Base-by-base conservation (phyloP, 1,140 invertebrate genomes). In the Sitobion miscanthi region DNA sequence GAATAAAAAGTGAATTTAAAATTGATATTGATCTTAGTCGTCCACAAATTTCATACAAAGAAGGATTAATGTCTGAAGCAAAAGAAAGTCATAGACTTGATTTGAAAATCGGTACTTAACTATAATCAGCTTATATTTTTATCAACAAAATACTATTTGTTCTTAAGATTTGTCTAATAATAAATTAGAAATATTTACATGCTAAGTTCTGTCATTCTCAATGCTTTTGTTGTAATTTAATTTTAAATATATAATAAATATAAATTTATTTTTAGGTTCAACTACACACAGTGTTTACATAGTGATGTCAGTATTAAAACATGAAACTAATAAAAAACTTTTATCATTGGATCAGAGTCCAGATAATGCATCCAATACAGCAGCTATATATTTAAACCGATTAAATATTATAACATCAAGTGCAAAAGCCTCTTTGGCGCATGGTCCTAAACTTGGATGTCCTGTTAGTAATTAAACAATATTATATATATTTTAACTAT, bases 21-120 rank as follows among this genome's bases (percentile, higher is more conserved):
- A 97, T 99, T 90, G 97, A 99, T 69, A 98, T 97, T 5, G 97
- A 99, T 94, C 95, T 99, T n/a, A 99, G 99, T 2, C 97, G 97
- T 0, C 95, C 99, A n/a, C 98, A 99, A 96, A 98, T 99, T 92
- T 97, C 99, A 9, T 99, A 99, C 94, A 97, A 97, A 94, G 99
- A 99, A 96, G 96, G 97, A 9, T 95, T 98, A 47, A 94, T 95
- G 1, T 94, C 95, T 1, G 82, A 94, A 25, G 95, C 95, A 0
- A 96, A 96, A 92, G 96, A 96, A 42, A 96, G 96, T 0, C 95
- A 96, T 45, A 95, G 94, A 11, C 94, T 97, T 1, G 96, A 98
- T 94, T 96, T 97, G 94, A 97, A 96, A 94, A 97, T 99, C 54
- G 96, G 96, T 92, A 95, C 89, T n/a, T 90, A 93, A 14, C 35